Evolutionary conservation across 2,888 invertebrate species (phyloP).

Genomic region (Erebia epiphron): DNA sequence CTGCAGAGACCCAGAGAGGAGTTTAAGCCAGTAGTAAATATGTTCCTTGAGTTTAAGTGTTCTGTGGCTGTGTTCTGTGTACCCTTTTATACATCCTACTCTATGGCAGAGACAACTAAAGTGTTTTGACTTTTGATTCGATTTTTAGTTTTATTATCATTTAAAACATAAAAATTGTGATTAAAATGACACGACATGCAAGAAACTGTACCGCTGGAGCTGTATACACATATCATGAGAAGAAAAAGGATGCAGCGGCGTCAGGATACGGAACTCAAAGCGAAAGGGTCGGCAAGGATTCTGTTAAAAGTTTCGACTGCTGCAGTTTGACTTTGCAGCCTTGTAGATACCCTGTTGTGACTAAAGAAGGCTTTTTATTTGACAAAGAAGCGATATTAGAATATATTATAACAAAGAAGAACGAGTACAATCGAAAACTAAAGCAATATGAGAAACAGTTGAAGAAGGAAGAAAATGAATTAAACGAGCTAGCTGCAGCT

Average conservation of each 20-base stretch:
- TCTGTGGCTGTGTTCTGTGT: too few relatives aligned
- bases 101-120: too few relatives aligned
- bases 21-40: too few relatives aligned
- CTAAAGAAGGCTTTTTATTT: constrained; percentile 94
- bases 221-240: constrained; percentile 99
- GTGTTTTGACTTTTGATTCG: too few relatives aligned
- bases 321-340: constrained; percentile 98
- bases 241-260: constrained; percentile 96
- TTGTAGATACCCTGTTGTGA: constrained; percentile 94
- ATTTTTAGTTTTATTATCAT: too few relatives aligned
- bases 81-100: too few relatives aligned
- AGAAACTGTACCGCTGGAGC: constrained; percentile 99
- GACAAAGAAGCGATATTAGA: constrained; percentile 98
- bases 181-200: constrained; percentile 95
- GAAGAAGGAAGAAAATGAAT: constrained; percentile 88
- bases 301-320: constrained; percentile 96
- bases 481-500: constrained; percentile 87
- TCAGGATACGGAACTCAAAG: constrained; percentile 96
- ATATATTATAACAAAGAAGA: constrained; percentile 97
- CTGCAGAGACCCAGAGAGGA: too few relatives aligned
- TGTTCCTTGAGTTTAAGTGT: too few relatives aligned
- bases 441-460: constrained; percentile 96
- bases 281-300: constrained; percentile 96
- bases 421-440: constrained; percentile 92
- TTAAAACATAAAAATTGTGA: too few relatives aligned